Percentiles rank a stretch among this genome's conserved stretches.
These are phyloP conservation scores for Glossophaga mutica DNA, from an alignment of 2,797 vertebrate genomes.

Conservation along the genomic window DNA sequence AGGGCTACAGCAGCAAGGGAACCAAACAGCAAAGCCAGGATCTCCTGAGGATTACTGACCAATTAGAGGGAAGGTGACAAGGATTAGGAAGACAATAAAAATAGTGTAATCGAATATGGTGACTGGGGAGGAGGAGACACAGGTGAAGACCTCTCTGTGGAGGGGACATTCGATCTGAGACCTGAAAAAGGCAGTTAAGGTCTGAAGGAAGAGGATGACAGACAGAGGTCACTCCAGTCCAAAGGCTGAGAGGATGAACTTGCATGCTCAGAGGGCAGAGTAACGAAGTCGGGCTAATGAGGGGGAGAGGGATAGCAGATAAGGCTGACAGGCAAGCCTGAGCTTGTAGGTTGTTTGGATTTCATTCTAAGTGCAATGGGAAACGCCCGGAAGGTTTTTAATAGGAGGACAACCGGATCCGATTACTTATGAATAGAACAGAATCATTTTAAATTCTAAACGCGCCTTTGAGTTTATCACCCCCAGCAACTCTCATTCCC, in stretches of 20 bases:
- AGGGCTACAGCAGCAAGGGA: background rate
- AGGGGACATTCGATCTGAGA: background rate
- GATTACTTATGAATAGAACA: slow-evolving; percentile 46
- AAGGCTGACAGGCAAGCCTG: background rate
- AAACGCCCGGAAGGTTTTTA: slow-evolving; percentile 36
- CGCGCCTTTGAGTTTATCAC: background rate
- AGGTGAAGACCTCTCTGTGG: background rate
- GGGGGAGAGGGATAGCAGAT: background rate
- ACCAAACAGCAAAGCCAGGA: background rate
- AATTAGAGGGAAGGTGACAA: background rate
- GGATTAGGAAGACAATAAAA: background rate
- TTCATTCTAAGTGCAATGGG: slow-evolving; percentile 35
- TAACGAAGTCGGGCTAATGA: background rate
- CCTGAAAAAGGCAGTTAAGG: background rate
- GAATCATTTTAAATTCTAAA: slow-evolving; percentile 61
- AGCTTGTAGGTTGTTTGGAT: background rate
- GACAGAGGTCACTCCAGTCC: background rate
- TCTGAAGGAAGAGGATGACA: background rate
- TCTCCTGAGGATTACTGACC: background rate
- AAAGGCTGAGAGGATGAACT: background rate
- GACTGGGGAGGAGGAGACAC: background rate
- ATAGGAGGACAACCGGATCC: slow-evolving; percentile 21
- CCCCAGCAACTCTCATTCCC: slow-evolving; percentile 48
- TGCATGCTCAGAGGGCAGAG: background rate
- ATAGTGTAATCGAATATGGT: background rate